Percentiles rank a stretch among this genome's conserved stretches.
These are phyloP conservation scores for Criorhina ranunculi DNA, from an alignment of 2,888 invertebrate genomes.

Conservation along the genomic window DNA sequence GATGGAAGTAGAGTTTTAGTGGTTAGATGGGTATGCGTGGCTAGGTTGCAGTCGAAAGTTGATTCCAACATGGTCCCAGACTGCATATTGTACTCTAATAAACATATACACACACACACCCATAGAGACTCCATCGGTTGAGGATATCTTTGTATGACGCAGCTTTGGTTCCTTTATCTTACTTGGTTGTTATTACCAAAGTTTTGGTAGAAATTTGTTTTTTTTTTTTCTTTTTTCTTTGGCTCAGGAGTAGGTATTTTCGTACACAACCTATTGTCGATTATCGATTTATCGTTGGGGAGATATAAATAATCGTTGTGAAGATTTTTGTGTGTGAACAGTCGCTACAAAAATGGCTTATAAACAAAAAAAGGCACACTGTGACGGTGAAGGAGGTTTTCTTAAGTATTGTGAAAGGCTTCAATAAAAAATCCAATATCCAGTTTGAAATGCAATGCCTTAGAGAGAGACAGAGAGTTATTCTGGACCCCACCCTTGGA, in stretches of 20 bases:
- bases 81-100: conserved; percentile 4
- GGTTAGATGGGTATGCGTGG: conserved; percentile 14
- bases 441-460: too few relatives aligned
- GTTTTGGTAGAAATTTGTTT: conserved; percentile 38
- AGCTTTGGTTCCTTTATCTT: conserved; percentile 55
- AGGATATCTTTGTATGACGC: conserved; percentile 43
- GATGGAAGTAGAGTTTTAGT: conserved; percentile 61
- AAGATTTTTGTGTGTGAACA: conserved; percentile 66
- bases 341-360: neutral
- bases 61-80: conserved; percentile 41
- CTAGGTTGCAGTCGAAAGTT: conserved; percentile 49
- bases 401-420: neutral
- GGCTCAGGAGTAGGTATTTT: conserved; percentile 10
- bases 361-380: too few relatives aligned
- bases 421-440: too few relatives aligned
- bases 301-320: conserved; percentile 73
- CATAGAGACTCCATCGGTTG: conserved; percentile 13
- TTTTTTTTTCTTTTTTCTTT: conserved; percentile 22
- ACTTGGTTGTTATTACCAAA: conserved; percentile 62
- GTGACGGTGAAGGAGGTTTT: neutral
- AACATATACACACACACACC: conserved; percentile 12
- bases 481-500: too few relatives aligned
- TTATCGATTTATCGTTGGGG: conserved; percentile 76
- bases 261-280: conserved; percentile 71
- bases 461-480: too few relatives aligned